phyloP scores from a whole-genome alignment of 1,140 invertebrate species.

The Danaus melanippus region DNA sequence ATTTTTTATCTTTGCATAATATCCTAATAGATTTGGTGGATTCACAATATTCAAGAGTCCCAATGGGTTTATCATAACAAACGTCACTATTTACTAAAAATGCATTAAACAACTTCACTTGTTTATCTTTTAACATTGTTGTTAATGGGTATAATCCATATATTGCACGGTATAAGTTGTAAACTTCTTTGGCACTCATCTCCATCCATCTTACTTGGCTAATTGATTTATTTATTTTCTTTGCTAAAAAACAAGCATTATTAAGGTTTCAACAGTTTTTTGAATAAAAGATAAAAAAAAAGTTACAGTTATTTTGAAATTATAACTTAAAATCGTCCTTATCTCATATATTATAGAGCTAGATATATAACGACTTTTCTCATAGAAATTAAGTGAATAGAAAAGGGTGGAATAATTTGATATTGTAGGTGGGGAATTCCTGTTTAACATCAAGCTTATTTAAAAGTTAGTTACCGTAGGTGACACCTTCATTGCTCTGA shows the following conservation, averaged over 20 bases:
- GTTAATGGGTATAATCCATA: constrained; percentile 75
- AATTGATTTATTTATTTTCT: constrained; percentile 76
- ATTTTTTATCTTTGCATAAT: constrained; percentile 73
- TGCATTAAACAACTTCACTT: constrained; percentile 76
- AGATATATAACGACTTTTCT: too few relatives aligned
- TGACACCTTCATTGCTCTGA: constrained; percentile 76
- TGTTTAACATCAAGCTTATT: too few relatives aligned
- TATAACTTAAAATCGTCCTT: too few relatives aligned
- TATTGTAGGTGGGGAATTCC: too few relatives aligned
- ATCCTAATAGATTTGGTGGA: constrained; percentile 70
- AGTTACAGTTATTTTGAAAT: too few relatives aligned
- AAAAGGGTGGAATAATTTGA: too few relatives aligned
- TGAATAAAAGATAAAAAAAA: too few relatives aligned
- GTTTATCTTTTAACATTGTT: constrained; percentile 73
- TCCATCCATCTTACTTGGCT: constrained; percentile 77
- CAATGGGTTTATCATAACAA: constrained; percentile 37
- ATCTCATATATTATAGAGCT: too few relatives aligned
- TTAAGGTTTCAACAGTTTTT: too few relatives aligned
- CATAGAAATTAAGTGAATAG: too few relatives aligned
- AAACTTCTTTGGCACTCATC: constrained; percentile 75
- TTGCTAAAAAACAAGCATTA: constrained; percentile 73
- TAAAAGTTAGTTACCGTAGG: constrained; percentile 75
- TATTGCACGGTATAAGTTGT: constrained; percentile 78
- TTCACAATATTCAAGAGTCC: constrained; percentile 71
- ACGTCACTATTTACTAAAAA: constrained; percentile 34